Evolutionary conservation across 2,113 vertebrate species (phyloP), one percentile per base, ranked within the genome.

Genomic region (Rallus limicola): DNA sequence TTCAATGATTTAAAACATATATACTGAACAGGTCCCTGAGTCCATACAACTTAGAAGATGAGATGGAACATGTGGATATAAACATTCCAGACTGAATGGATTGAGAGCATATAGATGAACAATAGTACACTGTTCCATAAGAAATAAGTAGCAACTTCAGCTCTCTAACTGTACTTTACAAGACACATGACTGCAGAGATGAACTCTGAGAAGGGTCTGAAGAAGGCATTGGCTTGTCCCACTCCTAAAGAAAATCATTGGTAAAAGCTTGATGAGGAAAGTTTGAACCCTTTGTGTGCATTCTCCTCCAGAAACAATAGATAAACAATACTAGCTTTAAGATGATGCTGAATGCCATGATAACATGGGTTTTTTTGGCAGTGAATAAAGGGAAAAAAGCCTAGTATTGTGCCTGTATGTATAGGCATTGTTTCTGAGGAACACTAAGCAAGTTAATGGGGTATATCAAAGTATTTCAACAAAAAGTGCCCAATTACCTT

Each of bases 401-500:
- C 17, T 53, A 33, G 16, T 13, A 78, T 48, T 6, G 18, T 77
- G 71, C 28, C 75, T 56, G 6, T 52, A 23, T 38, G 60, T 75
- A 16, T 0, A n/a, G 44, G 16, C 50, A 92, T 8, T 93, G 75
- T 70, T 95, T 90, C 71, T 77, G 50, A 92, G 53, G 33, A 92
- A 65, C 24, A 36, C 46, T 6, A 3, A 78, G 58, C 11, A 81
- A 81, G 34, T 79, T 90, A 85, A 87, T 58, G 50, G 58, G 48
- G 31, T 83, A 16, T 40, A 88, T 63, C 40, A 50, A 11, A 85
- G 31, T 25, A 88, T 40, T 95, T 31, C 34, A 74, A 83, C 40
- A 92, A 69, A 90, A 88, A 46, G 25, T 92, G 71, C 88, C 86
- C 59, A 70, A 33, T 50, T 96, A 88, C 82, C 55, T 81, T 55